A percentile compares a stretch with the other conserved stretches of the same genome.
Conservation (phyloP, 1,140 invertebrate genomes). For the Mycetomoellerius zeteki region DNA sequence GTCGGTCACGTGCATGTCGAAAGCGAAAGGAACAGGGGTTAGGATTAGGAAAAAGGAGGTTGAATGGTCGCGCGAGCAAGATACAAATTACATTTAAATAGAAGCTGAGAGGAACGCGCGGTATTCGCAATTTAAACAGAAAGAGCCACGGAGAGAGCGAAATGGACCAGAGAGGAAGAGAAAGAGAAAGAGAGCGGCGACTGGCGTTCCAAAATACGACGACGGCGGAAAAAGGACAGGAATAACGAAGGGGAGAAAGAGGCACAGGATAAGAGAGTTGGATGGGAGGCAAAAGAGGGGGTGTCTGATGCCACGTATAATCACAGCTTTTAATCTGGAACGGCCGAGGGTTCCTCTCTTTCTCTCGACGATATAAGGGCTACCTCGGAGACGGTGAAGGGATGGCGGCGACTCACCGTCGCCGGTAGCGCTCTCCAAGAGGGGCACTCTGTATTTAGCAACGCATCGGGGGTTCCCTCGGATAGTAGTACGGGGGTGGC, state of each 20-base stretch:
- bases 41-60: slow-evolving; percentile 37
- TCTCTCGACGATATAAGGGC: slow-evolving; percentile 41
- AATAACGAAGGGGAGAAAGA: slow-evolving; percentile 10
- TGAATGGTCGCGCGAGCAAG: slow-evolving; percentile 62
- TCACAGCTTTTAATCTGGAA: slow-evolving; percentile 76
- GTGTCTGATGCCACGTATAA: slow-evolving; percentile 71
- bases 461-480: slow-evolving; percentile 73
- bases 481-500: slow-evolving; percentile 71
- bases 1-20: slow-evolving; percentile 1
- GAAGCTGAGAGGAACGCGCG: slow-evolving; percentile 81
- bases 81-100: slow-evolving; percentile 85
- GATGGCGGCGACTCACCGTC: slow-evolving; percentile 30
- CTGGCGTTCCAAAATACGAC: slow-evolving; percentile 49
- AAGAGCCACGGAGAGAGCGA: slow-evolving; percentile 54
- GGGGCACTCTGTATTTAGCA: slow-evolving; percentile 77
- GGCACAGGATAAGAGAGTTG: slow-evolving; percentile 20
- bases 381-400: slow-evolving; percentile 57
- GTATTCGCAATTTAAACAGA: slow-evolving; percentile 83
- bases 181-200: slow-evolving; percentile 13
- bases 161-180: slow-evolving; percentile 32
- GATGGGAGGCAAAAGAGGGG: neutral
- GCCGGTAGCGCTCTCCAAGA: slow-evolving; percentile 20
- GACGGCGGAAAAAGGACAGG: slow-evolving; percentile 33
- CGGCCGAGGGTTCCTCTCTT: slow-evolving; percentile 58
- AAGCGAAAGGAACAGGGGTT: slow-evolving; percentile 55